phyloP scores from a whole-genome alignment of 2,113 vertebrate genomes.

The Muscicapa adusta region DNA sequence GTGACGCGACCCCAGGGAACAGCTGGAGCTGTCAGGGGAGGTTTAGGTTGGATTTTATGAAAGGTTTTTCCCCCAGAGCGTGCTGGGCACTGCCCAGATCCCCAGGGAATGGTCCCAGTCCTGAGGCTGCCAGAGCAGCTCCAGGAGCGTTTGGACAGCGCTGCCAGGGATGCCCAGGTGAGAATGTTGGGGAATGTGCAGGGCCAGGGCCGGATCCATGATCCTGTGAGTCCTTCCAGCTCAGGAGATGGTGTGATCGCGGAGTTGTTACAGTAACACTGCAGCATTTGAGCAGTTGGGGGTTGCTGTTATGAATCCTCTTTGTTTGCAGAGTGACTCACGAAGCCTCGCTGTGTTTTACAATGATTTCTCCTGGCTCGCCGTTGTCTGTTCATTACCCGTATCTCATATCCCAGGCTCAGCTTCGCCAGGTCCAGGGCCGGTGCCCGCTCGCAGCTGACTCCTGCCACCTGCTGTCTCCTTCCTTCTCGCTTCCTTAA shows the following conservation, averaged over 20 bases:
- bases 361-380: background rate
- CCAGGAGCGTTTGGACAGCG: background rate
- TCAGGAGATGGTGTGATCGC: background rate
- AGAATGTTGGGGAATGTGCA: too few species aligned
- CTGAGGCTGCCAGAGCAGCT: background rate
- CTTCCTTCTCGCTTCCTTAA: background rate
- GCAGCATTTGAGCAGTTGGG: background rate
- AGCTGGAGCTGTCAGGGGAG: background rate
- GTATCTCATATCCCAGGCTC: background rate
- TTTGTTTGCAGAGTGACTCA: background rate
- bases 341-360: background rate
- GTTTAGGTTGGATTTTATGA: accelerated
- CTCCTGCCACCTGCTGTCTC: conserved; percentile 70
- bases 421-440: background rate
- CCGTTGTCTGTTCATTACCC: accelerated
- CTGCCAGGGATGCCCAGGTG: background rate
- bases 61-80: background rate
- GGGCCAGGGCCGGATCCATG: background rate
- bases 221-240: background rate
- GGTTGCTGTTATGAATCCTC: background rate
- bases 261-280: background rate
- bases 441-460: background rate
- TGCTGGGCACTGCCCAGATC: background rate
- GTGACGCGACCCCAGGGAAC: too few species aligned
- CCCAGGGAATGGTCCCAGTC: background rate